Conservation (phyloP, 2,113 vertebrate genomes). For the Pseudopodoces humilis region DNA sequence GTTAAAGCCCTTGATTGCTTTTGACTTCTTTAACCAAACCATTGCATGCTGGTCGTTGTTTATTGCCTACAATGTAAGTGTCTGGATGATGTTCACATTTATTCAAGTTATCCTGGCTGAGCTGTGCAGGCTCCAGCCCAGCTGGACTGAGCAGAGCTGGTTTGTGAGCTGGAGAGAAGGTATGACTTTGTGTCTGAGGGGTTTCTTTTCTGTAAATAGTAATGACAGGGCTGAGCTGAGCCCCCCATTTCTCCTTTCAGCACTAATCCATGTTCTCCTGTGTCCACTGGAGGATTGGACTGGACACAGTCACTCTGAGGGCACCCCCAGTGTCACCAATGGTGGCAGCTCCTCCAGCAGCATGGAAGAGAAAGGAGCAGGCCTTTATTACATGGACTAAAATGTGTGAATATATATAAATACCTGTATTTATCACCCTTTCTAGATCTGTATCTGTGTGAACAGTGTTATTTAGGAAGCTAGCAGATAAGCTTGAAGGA, state of each 20-base stretch:
- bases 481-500: background rate
- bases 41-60: constrained; percentile 60
- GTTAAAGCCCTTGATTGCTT: background rate
- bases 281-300: background rate
- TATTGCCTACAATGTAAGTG: constrained; percentile 8
- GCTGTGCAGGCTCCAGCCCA: background rate
- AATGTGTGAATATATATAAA: constrained; percentile 54
- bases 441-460: background rate
- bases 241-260: background rate
- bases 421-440: constrained; percentile 41
- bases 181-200: constrained; percentile 6
- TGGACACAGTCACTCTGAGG: constrained; percentile 22
- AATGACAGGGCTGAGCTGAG: background rate
- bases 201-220: constrained; percentile 33
- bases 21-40: background rate
- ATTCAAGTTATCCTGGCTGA: background rate
- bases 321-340: background rate
- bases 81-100: constrained; percentile 19
- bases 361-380: background rate
- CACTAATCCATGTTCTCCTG: background rate
- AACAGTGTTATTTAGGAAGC: constrained; percentile 21
- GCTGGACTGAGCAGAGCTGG: background rate
- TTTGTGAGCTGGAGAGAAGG: background rate
- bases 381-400: constrained; percentile 18
- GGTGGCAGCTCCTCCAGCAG: background rate